Conservation (phyloP, 1,140 invertebrate genomes). For the Thaumetopoea pityocampa region DNA sequence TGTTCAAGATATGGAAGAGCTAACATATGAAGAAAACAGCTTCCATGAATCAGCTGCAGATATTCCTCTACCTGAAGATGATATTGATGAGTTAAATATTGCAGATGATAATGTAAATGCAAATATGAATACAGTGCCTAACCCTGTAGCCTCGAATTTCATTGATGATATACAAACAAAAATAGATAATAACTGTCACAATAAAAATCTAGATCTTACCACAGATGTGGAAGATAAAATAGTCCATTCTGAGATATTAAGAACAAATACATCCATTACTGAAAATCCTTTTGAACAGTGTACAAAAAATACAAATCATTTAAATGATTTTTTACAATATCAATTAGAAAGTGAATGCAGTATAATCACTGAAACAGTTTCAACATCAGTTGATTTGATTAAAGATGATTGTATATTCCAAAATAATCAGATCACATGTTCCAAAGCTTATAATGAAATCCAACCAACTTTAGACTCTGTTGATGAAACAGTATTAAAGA, state of each 20-base stretch:
- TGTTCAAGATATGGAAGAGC: too few species aligned
- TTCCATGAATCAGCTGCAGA: slow-evolving; percentile 25
- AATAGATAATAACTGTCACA: background rate
- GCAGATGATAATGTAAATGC: slow-evolving; percentile 1
- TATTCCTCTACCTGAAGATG: slow-evolving; percentile 46
- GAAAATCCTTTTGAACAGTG: too few species aligned
- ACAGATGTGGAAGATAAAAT: background rate
- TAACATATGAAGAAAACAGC: too few species aligned
- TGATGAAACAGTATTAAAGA: background rate
- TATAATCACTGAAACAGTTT: too few species aligned
- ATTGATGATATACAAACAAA: background rate
- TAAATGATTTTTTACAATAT: too few species aligned
- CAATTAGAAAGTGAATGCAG: too few species aligned
- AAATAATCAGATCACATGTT: too few species aligned
- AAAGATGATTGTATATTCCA: too few species aligned
- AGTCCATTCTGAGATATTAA: too few species aligned
- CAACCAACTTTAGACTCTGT: background rate
- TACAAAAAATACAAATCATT: too few species aligned
- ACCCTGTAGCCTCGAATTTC: background rate
- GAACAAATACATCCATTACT: too few species aligned
- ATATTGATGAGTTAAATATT: slow-evolving; percentile 21
- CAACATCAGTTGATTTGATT: too few species aligned
- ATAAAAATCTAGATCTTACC: background rate
- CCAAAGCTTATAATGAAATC: background rate
- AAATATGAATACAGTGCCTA: background rate